Conservation (phyloP, 1,140 invertebrate genomes). For the silkworm (Bombyx mori) region ASM3026992v2 NC_085118.1:5977001-5977500, state of each 20-base stretch:
- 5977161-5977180: too few relatives aligned
- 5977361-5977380: background rate
- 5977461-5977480: constrained; percentile 52
- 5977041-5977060: background rate
- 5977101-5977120: background rate
- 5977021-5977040: background rate
- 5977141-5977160: too few relatives aligned
- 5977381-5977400: constrained; percentile 2
- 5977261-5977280: too few relatives aligned
- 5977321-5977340: too few relatives aligned
- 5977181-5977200: too few relatives aligned
- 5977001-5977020: background rate
- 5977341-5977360: constrained; percentile 1
- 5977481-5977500: constrained; percentile 39
- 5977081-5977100: background rate
- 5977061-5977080: background rate
- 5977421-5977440: constrained; percentile 48
- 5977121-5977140: background rate
- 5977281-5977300: too few relatives aligned
- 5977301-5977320: too few relatives aligned
- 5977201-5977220: too few relatives aligned
- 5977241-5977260: too few relatives aligned
- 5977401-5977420: constrained; percentile 55
- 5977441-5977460: constrained; percentile 63
- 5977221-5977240: too few relatives aligned